phyloP scores from a whole-genome alignment of 2,888 invertebrate species.

The Leucoma salicis region DNA sequence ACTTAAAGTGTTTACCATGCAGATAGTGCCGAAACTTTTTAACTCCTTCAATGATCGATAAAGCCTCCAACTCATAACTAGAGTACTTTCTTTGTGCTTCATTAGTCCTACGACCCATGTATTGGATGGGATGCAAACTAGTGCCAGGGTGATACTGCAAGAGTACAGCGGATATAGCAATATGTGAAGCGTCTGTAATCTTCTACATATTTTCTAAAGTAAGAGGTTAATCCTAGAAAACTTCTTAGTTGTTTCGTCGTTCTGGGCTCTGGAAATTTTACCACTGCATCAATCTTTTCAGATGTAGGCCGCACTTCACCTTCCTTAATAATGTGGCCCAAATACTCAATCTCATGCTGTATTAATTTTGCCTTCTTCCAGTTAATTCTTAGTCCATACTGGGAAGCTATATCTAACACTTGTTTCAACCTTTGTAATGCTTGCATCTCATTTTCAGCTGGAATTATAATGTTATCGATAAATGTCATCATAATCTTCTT shows the following conservation, averaged over 20 bases:
- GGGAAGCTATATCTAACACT: too few species aligned
- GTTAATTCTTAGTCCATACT: too few species aligned
- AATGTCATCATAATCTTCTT: too few species aligned
- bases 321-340: not conserved
- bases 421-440: too few species aligned
- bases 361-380: too few species aligned
- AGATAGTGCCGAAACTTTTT: constrained; percentile 33
- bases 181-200: constrained; percentile 25
- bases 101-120: too few species aligned
- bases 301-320: not conserved
- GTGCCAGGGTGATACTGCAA: constrained; percentile 18
- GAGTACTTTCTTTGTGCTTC: too few species aligned
- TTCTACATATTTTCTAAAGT: constrained; percentile 33
- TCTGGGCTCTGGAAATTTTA: not conserved
- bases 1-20: constrained; percentile 27
- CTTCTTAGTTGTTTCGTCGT: not conserved
- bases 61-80: constrained; percentile 33
- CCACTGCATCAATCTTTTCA: not conserved
- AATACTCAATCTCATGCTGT: too few species aligned
- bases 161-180: constrained; percentile 20
- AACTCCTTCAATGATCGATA: constrained; percentile 27
- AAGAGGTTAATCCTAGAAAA: constrained; percentile 8
- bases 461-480: too few species aligned
- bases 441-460: too few species aligned
- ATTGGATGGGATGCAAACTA: constrained; percentile 19